phyloP scores from a whole-genome alignment of 2,113 vertebrate species.

The Nothoprocta pentlandii region DNA sequence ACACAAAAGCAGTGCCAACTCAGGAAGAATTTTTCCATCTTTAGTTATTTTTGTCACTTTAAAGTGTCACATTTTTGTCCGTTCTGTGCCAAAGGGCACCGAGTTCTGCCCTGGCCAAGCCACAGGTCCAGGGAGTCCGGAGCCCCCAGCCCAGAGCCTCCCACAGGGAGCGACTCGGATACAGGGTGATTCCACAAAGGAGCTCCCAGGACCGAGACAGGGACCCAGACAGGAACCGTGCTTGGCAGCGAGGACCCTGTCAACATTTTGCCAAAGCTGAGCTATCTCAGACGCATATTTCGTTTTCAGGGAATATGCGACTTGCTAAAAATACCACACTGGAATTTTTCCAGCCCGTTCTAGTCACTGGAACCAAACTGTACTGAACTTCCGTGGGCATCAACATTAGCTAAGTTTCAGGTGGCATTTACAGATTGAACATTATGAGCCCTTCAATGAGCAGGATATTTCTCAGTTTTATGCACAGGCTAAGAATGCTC shows the following conservation, averaged over 20 bases:
- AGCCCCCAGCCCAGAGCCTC: neutral
- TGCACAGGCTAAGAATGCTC: neutral
- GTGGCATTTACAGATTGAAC: neutral
- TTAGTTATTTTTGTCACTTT: neutral
- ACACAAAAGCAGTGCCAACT: neutral
- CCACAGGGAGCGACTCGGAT: fast-evolving
- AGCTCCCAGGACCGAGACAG: neutral
- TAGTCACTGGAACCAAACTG: neutral
- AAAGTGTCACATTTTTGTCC: neutral
- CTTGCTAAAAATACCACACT: slow-evolving; percentile 1
- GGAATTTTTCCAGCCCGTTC: neutral
- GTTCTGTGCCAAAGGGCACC: neutral
- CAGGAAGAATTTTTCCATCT: neutral
- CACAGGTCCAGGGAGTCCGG: neutral
- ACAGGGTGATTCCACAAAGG: neutral
- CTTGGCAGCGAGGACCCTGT: neutral
- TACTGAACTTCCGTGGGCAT: neutral
- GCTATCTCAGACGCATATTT: neutral
- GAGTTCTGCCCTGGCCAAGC: neutral
- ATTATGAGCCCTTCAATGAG: neutral
- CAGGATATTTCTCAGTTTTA: neutral
- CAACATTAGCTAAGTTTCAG: neutral
- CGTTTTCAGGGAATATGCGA: slow-evolving; percentile 8
- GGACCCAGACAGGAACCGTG: neutral
- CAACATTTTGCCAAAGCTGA: neutral